phyloP scores from a whole-genome alignment of 2,888 invertebrate species.

The Myopa testacea region DNA sequence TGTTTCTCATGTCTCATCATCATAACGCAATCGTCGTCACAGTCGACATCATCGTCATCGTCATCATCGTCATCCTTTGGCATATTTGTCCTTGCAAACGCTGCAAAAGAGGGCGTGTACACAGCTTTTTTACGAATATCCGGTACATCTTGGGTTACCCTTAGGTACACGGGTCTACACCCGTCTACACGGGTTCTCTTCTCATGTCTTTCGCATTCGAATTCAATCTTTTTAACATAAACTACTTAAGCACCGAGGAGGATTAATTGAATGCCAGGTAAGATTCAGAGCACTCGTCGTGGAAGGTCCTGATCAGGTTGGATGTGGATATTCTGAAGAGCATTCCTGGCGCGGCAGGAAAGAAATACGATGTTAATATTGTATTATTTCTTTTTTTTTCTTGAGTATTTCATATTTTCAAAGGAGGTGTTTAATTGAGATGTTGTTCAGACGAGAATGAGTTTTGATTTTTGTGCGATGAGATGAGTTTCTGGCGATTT shows the following conservation, averaged over 20 bases:
- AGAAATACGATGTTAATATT: background rate
- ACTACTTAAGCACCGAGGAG: constrained; percentile 2
- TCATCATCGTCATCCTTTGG: constrained; percentile 7
- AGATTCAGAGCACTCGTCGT: background rate
- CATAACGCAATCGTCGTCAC: constrained; percentile 11
- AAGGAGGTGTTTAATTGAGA: constrained; percentile 4
- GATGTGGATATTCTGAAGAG: background rate
- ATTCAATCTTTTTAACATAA: background rate
- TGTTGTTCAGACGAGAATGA: background rate
- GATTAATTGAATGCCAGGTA: background rate
- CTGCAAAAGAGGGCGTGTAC: constrained; percentile 20
- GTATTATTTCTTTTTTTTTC: no score
- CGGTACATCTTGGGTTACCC: constrained; percentile 27
- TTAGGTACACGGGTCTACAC: background rate
- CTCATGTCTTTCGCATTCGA: background rate
- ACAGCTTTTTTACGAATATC: constrained; percentile 25
- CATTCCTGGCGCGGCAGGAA: background rate
- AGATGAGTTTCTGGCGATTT: background rate
- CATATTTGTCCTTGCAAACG: constrained; percentile 10
- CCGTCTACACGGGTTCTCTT: background rate
- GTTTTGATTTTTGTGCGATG: background rate
- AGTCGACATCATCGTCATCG: background rate
- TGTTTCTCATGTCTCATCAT: background rate
- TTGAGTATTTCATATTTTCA: no score
- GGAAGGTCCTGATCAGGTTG: background rate